These are phyloP conservation scores for Parnassius glacialis DNA, from an alignment of 2,888 invertebrate species.

Conservation along the genomic window DNA sequence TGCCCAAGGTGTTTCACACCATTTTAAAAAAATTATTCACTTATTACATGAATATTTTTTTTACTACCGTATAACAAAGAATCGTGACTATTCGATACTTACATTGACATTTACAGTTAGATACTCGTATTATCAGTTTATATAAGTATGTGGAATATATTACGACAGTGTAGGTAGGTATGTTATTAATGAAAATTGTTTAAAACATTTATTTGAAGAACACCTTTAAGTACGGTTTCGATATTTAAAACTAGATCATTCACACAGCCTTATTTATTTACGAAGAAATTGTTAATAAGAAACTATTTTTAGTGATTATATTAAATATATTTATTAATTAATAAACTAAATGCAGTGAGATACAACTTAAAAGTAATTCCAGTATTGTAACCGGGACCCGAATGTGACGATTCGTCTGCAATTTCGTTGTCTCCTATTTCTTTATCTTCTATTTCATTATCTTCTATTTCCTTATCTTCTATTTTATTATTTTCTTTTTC, in stretches of 20 bases:
- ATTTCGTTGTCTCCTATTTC: not conserved
- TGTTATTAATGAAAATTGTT: too few species aligned
- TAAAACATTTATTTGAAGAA: too few species aligned
- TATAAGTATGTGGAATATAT: too few species aligned
- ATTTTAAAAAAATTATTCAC: too few species aligned
- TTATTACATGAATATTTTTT: not conserved
- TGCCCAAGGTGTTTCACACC: too few species aligned
- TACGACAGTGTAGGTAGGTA: too few species aligned
- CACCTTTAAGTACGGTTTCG: too few species aligned
- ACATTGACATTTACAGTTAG: not conserved
- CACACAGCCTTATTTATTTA: too few species aligned
- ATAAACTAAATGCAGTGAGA: constrained; percentile 33
- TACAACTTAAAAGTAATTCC: constrained; percentile 5
- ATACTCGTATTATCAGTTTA: too few species aligned
- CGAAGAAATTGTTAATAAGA: too few species aligned
- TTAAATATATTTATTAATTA: constrained; percentile 9
- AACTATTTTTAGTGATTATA: too few species aligned
- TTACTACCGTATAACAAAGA: not conserved
- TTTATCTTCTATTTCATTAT: constrained; percentile 2
- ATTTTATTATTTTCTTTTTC: constrained; percentile 3
- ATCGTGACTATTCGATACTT: not conserved
- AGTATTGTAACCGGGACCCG: constrained; percentile 7
- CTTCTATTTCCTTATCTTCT: constrained; percentile 4
- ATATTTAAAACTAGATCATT: too few species aligned
- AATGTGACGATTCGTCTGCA: constrained; percentile 10